A percentile compares a stretch with the other conserved stretches of the same genome.
phyloP scores from a whole-genome alignment of 2,888 invertebrate genomes.

The Andricus quercusramuli region DNA sequence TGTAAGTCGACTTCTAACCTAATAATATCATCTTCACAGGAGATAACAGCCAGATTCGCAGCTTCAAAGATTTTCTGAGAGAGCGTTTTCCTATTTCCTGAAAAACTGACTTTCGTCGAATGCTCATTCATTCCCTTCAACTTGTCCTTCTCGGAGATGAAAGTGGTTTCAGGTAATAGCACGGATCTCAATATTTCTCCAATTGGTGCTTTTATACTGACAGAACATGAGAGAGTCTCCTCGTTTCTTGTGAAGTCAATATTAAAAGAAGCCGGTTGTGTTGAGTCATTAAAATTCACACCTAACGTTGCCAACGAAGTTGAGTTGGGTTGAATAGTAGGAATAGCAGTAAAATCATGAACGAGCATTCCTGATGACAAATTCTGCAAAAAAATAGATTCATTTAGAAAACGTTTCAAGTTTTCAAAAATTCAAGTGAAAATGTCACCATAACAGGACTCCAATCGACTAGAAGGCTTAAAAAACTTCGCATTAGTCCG shows the following conservation, averaged over 20 bases:
- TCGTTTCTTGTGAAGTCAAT: conserved; percentile 81
- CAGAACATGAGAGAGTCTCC: conserved; percentile 70
- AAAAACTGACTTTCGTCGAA: conserved; percentile 79
- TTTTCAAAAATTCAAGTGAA: no score
- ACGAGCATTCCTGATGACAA: conserved; percentile 86
- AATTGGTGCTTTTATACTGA: conserved; percentile 88
- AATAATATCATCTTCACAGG: conserved; percentile 80
- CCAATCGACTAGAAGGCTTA: no score
- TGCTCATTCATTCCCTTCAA: conserved; percentile 96
- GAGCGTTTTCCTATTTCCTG: conserved; percentile 80
- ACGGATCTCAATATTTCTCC: conserved; percentile 94
- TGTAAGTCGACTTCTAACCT: conserved; percentile 77
- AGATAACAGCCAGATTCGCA: conserved; percentile 88
- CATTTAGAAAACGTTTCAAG: background rate
- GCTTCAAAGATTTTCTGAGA: conserved; percentile 85
- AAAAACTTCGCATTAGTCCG: no score
- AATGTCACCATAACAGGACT: background rate
- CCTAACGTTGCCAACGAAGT: conserved; percentile 87
- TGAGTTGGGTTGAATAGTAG: conserved; percentile 83
- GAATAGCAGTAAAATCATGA: conserved; percentile 87
- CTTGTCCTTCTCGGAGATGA: conserved; percentile 87
- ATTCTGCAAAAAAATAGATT: conserved; percentile 78
- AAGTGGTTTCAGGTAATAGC: conserved; percentile 85
- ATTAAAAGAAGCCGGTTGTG: conserved; percentile 91
- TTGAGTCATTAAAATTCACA: conserved; percentile 95